A percentile compares a stretch with the other conserved stretches of the same genome.
Conservation (phyloP, 2,888 invertebrate species). For the Ormyrus rosae region DNA sequence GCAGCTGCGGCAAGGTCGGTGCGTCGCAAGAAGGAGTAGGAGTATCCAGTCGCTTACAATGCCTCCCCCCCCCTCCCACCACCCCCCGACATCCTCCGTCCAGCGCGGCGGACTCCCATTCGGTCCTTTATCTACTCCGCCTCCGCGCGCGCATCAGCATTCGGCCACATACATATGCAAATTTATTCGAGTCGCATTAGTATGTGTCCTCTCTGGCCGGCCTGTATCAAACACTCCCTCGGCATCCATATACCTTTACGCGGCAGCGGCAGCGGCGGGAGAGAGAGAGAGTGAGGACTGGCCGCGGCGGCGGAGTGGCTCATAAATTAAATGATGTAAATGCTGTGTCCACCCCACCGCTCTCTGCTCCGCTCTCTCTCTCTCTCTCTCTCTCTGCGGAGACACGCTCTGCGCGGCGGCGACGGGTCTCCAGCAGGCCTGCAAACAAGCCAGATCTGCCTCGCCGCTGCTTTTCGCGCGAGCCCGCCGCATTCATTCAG, state of each 20-base stretch:
- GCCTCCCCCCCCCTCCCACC: slow-evolving; percentile 18
- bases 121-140: slow-evolving; percentile 51
- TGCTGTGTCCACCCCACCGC: slow-evolving; percentile 73
- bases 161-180: slow-evolving; percentile 74
- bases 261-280: slow-evolving; percentile 58
- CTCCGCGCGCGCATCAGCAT: slow-evolving; percentile 64
- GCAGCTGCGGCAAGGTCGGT: slow-evolving; percentile 15
- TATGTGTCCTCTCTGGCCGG: slow-evolving; percentile 64
- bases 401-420: too few species aligned
- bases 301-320: slow-evolving; percentile 65
- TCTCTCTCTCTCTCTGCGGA: slow-evolving; percentile 31
- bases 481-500: slow-evolving; percentile 40
- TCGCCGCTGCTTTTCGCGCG: not conserved
- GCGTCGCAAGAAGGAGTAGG: not conserved
- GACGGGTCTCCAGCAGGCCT: too few species aligned
- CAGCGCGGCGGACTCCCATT: slow-evolving; percentile 5
- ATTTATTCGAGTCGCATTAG: slow-evolving; percentile 73
- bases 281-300: slow-evolving; percentile 52
- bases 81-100: not conserved
- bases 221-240: slow-evolving; percentile 61
- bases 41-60: not conserved
- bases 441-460: not conserved
- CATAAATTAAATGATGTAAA: slow-evolving; percentile 77
- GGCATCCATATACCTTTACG: slow-evolving; percentile 49
- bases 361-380: slow-evolving; percentile 56